Percentiles rank a stretch among this genome's conserved stretches.
These are phyloP conservation scores for Melanotaenia parkinsoni DNA, from an alignment of 2,797 vertebrate genomes.

Conservation along the genomic window DNA sequence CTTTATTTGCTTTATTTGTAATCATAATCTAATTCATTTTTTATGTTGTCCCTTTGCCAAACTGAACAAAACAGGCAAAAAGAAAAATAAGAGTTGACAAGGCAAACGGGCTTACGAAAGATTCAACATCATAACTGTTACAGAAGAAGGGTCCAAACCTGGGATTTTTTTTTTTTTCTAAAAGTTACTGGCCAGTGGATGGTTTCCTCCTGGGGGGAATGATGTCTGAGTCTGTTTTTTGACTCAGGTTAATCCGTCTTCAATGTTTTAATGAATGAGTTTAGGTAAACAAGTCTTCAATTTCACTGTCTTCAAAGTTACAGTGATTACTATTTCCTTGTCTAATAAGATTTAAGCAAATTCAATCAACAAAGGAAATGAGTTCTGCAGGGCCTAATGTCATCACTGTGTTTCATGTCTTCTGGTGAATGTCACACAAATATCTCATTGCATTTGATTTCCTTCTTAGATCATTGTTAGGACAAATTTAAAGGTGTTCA, in stretches of 20 bases:
- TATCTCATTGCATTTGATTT: slow-evolving; percentile 2
- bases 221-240: no score
- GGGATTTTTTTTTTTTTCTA: neutral
- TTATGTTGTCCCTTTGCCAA: neutral
- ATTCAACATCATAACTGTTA: neutral
- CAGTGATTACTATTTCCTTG: slow-evolving; percentile 9
- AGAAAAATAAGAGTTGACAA: neutral
- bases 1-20: neutral
- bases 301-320: slow-evolving; percentile 12
- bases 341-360: slow-evolving; percentile 8
- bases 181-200: neutral
- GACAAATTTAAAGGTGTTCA: slow-evolving; percentile 11
- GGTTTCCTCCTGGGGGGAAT: neutral
- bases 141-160: neutral
- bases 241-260: no score
- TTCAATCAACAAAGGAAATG: neutral
- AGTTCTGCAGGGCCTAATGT: neutral
- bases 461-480: slow-evolving; percentile 6
- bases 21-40: neutral
- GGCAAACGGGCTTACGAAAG: no score
- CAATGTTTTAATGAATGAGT: no score
- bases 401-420: slow-evolving; percentile 14
- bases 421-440: slow-evolving; percentile 19
- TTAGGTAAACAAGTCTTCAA: neutral
- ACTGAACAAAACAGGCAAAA: neutral